Conservation (phyloP, 2,888 invertebrate species). For the Pseudococcus viburni region DNA sequence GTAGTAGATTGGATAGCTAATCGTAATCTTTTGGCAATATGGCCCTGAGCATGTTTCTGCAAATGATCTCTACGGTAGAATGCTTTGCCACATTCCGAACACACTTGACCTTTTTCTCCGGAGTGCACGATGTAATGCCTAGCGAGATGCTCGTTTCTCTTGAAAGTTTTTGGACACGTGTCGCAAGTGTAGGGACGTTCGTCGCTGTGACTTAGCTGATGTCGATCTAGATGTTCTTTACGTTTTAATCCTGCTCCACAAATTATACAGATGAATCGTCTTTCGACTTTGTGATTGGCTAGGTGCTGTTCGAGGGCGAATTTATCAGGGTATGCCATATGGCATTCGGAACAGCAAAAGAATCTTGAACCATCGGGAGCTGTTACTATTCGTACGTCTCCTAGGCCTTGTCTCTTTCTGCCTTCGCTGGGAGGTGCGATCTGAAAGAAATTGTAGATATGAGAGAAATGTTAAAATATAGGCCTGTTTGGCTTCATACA, state of each 20-base stretch:
- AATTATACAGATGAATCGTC: slow-evolving; percentile 74
- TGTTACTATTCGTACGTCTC: slow-evolving; percentile 69
- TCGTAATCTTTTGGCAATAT: slow-evolving; percentile 70
- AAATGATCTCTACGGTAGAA: slow-evolving; percentile 74
- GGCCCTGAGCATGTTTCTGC: slow-evolving; percentile 74
- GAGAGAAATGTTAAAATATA: background rate
- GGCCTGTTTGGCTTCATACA: too few species aligned
- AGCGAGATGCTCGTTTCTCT: slow-evolving; percentile 74
- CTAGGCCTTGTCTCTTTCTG: slow-evolving; percentile 69
- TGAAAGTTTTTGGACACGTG: slow-evolving; percentile 70
- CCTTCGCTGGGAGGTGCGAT: slow-evolving; percentile 69
- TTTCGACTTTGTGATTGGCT: slow-evolving; percentile 71
- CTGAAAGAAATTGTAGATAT: slow-evolving; percentile 67
- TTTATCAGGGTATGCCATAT: slow-evolving; percentile 72
- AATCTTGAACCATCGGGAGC: slow-evolving; percentile 72
- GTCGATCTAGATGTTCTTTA: slow-evolving; percentile 74
- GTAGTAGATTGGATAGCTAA: slow-evolving; percentile 59
- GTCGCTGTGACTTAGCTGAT: slow-evolving; percentile 73
- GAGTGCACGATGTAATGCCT: slow-evolving; percentile 74
- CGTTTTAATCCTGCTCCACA: slow-evolving; percentile 74
- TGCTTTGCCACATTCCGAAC: slow-evolving; percentile 73
- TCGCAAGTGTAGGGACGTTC: slow-evolving; percentile 71
- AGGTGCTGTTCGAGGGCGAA: slow-evolving; percentile 72
- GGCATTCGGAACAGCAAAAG: slow-evolving; percentile 73
- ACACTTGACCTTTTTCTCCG: slow-evolving; percentile 72